Percentiles rank a stretch among this genome's conserved stretches.
Conservation (phyloP, 1,140 invertebrate species). For the Venturia canescens region DNA sequence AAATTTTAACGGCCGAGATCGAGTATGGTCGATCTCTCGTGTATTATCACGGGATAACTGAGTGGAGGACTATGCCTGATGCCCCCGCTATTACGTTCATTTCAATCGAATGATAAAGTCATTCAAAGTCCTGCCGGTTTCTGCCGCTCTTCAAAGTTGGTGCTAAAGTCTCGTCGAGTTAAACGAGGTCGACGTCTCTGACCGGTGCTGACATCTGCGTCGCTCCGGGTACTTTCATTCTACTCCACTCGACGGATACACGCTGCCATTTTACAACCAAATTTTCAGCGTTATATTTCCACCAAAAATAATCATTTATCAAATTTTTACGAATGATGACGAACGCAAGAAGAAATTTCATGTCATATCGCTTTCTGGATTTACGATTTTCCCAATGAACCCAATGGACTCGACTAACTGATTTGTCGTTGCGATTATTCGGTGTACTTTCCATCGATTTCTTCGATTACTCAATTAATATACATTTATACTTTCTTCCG, state of each 20-base stretch:
- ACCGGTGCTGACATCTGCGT: slow-evolving; percentile 66
- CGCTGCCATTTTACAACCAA: not conserved
- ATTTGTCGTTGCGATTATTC: not conserved
- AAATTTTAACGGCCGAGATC: slow-evolving; percentile 13
- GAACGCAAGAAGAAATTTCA: too few species aligned
- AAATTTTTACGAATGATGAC: not conserved
- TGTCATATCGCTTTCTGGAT: too few species aligned
- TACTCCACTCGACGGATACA: not conserved
- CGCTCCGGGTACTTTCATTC: not conserved
- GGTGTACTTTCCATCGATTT: too few species aligned
- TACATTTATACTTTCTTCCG: too few species aligned
- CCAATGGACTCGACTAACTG: too few species aligned
- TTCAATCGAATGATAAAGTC: slow-evolving; percentile 72
- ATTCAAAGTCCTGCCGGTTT: slow-evolving; percentile 57
- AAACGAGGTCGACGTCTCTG: slow-evolving; percentile 38
- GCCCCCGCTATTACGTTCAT: slow-evolving; percentile 66
- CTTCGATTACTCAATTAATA: too few species aligned
- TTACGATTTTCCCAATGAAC: too few species aligned
- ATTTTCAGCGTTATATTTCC: not conserved
- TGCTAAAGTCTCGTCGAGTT: slow-evolving; percentile 56
- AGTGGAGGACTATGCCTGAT: slow-evolving; percentile 44
- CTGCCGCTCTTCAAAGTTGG: slow-evolving; percentile 15
- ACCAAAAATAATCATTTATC: too few species aligned
- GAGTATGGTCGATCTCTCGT: slow-evolving; percentile 57
- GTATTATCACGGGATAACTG: slow-evolving; percentile 74